Evolutionary conservation across 2,113 vertebrate species (phyloP).

Genomic region (Murina feae): DNA sequence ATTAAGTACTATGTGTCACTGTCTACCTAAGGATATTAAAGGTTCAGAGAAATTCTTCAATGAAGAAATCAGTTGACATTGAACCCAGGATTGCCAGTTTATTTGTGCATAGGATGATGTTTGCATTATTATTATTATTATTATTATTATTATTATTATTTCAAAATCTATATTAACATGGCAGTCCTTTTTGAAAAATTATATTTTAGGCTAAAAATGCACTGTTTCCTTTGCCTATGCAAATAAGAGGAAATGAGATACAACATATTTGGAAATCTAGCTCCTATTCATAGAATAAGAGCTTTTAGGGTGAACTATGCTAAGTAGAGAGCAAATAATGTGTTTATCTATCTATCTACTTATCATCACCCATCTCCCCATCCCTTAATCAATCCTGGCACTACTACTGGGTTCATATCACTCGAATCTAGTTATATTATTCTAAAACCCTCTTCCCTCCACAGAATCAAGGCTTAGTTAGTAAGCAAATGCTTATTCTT

Average conservation of each 20-base stretch:
- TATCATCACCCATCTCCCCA: not conserved
- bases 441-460: not conserved
- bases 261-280: not conserved
- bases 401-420: not conserved
- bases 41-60: not conserved
- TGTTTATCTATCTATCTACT: not conserved
- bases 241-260: not conserved
- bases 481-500: not conserved
- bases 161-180: not conserved
- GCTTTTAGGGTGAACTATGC: not conserved
- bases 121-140: too few relatives aligned
- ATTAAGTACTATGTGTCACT: not conserved
- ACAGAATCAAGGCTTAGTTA: not conserved
- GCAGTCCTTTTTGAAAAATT: not conserved
- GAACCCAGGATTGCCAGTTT: not conserved
- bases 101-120: not conserved
- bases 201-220: not conserved
- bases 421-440: not conserved
- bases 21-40: not conserved
- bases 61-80: not conserved
- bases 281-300: not conserved
- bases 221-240: not conserved
- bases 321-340: not conserved
- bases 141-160: not conserved
- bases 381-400: not conserved